Conservation (phyloP, 2,888 invertebrate species). For the Thera britannica region DNA sequence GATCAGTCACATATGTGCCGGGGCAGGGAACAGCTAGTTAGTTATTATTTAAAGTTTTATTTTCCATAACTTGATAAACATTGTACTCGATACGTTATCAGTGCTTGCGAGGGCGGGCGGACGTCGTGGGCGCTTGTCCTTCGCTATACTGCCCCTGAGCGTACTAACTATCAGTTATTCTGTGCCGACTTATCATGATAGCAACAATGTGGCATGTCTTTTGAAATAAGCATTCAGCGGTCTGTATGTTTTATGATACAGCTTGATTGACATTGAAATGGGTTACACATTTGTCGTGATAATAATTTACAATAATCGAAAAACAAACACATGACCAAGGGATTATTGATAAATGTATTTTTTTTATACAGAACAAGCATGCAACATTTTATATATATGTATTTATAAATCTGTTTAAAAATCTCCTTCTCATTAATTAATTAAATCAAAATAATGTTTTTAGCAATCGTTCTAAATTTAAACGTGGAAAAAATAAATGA, state of each 20-base stretch:
- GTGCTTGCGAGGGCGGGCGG: constrained; percentile 49
- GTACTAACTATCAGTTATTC: constrained; percentile 21
- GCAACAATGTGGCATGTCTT: constrained; percentile 60
- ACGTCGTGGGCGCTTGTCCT: constrained; percentile 77
- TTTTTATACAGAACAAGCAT: no score
- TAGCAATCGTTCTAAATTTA: constrained; percentile 76
- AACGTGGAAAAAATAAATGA: no score
- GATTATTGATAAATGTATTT: background rate
- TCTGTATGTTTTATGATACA: constrained; percentile 17
- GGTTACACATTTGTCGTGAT: constrained; percentile 13
- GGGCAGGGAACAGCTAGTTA: constrained; percentile 1
- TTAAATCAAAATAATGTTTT: constrained; percentile 70
- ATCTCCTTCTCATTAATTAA: constrained; percentile 39
- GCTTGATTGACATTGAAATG: constrained; percentile 32
- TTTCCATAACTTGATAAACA: constrained; percentile 35
- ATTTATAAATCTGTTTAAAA: no score
- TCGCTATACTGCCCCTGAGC: constrained; percentile 70
- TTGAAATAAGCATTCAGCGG: constrained; percentile 32
- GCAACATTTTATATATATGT: no score
- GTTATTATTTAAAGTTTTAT: constrained; percentile 11
- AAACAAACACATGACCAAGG: constrained; percentile 1
- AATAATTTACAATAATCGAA: constrained; percentile 5
- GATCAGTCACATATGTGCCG: no score
- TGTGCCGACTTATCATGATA: constrained; percentile 39
- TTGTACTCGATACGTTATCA: constrained; percentile 65